Conservation (phyloP, 2,797 vertebrate species). For the Microctenopoma steveboyesi region DNA sequence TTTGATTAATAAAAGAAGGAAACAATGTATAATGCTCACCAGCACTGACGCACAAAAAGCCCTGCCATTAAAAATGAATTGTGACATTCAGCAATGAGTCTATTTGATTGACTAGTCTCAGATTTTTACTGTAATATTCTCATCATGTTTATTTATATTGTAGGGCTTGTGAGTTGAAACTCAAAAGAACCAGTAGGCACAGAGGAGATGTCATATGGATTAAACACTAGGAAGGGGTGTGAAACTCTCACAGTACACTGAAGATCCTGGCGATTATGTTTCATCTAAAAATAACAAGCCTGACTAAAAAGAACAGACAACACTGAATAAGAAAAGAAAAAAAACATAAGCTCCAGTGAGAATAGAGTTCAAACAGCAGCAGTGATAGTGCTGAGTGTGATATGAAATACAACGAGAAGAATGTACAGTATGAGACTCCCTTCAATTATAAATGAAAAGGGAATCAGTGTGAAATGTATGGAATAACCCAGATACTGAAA, state of each 20-base stretch:
- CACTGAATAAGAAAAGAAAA: slow-evolving; percentile 60
- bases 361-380: slow-evolving; percentile 71
- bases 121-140: slow-evolving; percentile 79
- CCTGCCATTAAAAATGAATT: slow-evolving; percentile 82
- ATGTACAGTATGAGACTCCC: slow-evolving; percentile 69
- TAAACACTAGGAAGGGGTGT: slow-evolving; percentile 77
- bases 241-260: slow-evolving; percentile 77
- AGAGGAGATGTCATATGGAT: slow-evolving; percentile 80
- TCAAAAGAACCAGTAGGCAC: slow-evolving; percentile 72
- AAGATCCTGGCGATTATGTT: slow-evolving; percentile 80
- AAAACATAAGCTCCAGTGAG: slow-evolving; percentile 65
- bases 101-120: slow-evolving; percentile 81
- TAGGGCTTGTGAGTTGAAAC: slow-evolving; percentile 71
- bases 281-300: slow-evolving; percentile 85
- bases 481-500: slow-evolving; percentile 64
- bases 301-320: slow-evolving; percentile 75
- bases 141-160: slow-evolving; percentile 80
- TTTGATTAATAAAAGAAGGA: slow-evolving; percentile 87
- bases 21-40: slow-evolving; percentile 76
- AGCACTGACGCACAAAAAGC: slow-evolving; percentile 72
- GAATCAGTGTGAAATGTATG: slow-evolving; percentile 65
- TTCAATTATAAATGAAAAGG: slow-evolving; percentile 76
- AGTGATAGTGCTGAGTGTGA: slow-evolving; percentile 73
- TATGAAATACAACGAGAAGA: slow-evolving; percentile 60
- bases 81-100: slow-evolving; percentile 77